Conservation (phyloP, 1,140 invertebrate species). For the Eriosoma lanigerum region DNA sequence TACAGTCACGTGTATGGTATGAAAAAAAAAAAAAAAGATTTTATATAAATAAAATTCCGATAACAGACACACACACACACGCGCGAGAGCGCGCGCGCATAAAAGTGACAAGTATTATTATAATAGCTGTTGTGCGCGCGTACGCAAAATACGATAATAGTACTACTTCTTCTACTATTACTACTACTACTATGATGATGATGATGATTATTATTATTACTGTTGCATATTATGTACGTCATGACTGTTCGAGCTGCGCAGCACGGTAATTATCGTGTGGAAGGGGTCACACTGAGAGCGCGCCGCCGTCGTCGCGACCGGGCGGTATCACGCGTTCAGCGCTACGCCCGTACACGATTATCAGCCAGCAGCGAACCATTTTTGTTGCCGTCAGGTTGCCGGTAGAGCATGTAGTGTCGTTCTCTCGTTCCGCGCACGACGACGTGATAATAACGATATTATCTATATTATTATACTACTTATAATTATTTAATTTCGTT, state of each 20-base stretch:
- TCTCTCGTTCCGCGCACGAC: slow-evolving; percentile 12
- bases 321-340: slow-evolving; percentile 34
- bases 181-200: neutral
- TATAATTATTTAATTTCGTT: too few relatives aligned
- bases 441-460: neutral
- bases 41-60: too few relatives aligned
- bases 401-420: slow-evolving; percentile 37
- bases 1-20: too few relatives aligned
- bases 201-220: neutral
- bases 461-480: neutral
- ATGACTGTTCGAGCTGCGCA: neutral
- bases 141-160: neutral
- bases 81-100: neutral
- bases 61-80: neutral
- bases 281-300: slow-evolving; percentile 36
- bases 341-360: slow-evolving; percentile 42
- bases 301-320: neutral
- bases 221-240: too few relatives aligned
- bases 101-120: too few relatives aligned
- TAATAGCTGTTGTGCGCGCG: too few relatives aligned
- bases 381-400: slow-evolving; percentile 49
- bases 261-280: slow-evolving; percentile 19
- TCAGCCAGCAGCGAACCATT: slow-evolving; percentile 3
- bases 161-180: neutral
- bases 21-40: too few relatives aligned